Base-by-base conservation (phyloP, 2,888 invertebrate species). In the Drosophila greeni region DNA sequence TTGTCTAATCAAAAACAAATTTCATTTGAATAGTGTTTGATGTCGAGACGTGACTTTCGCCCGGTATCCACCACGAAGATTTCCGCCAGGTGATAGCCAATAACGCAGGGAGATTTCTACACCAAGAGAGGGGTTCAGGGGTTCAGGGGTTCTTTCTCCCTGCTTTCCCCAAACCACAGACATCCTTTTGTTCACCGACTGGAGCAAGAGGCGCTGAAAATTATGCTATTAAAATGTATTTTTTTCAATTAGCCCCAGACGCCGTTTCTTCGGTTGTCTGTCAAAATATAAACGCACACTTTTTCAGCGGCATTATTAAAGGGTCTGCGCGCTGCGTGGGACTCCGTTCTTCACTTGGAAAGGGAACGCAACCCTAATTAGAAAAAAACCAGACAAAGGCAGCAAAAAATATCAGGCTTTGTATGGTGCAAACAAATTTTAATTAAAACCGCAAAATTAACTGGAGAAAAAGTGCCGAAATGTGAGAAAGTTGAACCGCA, bases 21-120 rank as follows among this genome's bases (percentile, higher is more conserved):
- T 77, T 72, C 62, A 70, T 73, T 76, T 77, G 73, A 76, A 77
- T 76, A 77, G 76, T 76, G 76, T 76, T 76, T 76, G 76, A 73
- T 66, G 67, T 66, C 56, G 48, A 54, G 29, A 66, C 66, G 66
- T 58, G 66, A 65, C 58, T 43, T 55, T 55, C 62, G 37, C 18
- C 45, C 20, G 54, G 18, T 26, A 39, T 40, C 53, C 24, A 11
- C 53, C 36, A 33, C 33, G 1, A 49, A 52, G 61, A 64, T 53
- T 24, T 52, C 9, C 16, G 16, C 8, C 34, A 65, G 66, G 65
- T 66, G 66, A 66, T 66, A 66, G 29, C 51, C 48, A 45, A 66
- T 66, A 66, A 58, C 42, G 40, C 47, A n/a, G 47, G 26, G 16
- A 47, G 52, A 9, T 26, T 39, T 24, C 23, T 7, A 23, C 36